Evolutionary conservation across 2,888 invertebrate species (phyloP).

Genomic region (Nemurella pictetii): DNA sequence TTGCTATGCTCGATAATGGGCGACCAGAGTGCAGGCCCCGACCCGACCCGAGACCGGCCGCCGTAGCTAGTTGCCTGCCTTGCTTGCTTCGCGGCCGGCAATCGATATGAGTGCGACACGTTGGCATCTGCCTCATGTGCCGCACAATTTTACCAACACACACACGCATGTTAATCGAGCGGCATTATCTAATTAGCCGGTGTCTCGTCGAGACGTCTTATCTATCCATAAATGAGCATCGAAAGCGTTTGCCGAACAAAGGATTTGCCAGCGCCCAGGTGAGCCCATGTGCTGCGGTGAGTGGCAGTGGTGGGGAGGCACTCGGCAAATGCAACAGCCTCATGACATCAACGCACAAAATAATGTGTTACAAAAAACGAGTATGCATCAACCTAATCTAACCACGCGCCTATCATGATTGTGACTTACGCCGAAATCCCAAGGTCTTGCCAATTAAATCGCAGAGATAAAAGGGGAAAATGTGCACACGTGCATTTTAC

Average conservation of each 20-base stretch:
- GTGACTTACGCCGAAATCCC: background rate
- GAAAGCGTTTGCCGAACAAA: constrained; percentile 6
- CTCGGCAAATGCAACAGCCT: constrained; percentile 11
- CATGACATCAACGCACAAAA: constrained; percentile 15
- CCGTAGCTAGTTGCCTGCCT: background rate
- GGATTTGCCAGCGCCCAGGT: background rate
- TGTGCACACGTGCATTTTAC: constrained; percentile 7
- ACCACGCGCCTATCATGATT: background rate
- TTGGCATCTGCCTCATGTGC: constrained; percentile 12
- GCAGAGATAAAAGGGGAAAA: background rate
- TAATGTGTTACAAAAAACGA: constrained; percentile 13
- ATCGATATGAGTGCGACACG: constrained; percentile 35
- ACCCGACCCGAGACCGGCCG: constrained; percentile 3
- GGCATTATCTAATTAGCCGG: background rate
- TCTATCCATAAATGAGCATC: background rate
- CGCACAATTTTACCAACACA: background rate
- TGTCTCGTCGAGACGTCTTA: background rate
- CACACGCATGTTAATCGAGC: background rate
- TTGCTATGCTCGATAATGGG: constrained; percentile 32
- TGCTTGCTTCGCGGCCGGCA: constrained; percentile 32
- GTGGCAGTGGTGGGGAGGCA: constrained; percentile 1
- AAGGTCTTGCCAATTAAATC: background rate
- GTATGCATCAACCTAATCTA: background rate
- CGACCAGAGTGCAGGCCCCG: background rate
- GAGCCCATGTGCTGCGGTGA: constrained; percentile 11